These are phyloP conservation scores for Ophioderma brevispina DNA, from an alignment of 35 echinoderm and acorn worm species.

Conservation along the genomic window DNA sequence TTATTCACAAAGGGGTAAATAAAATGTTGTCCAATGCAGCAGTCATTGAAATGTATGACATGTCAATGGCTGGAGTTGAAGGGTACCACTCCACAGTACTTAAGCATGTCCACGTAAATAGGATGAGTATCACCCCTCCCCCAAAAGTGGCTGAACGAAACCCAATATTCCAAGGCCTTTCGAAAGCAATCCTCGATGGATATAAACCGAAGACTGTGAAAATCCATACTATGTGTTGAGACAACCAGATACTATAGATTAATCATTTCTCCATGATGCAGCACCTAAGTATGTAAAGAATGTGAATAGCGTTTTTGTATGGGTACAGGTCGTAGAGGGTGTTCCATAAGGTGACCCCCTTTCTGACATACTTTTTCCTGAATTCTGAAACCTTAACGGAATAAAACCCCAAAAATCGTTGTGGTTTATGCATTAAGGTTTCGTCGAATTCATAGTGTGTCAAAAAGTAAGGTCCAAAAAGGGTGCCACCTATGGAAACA, in stretches of 20 bases:
- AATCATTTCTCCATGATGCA: not conserved
- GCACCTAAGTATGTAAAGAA: not conserved
- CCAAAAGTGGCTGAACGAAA: not conserved
- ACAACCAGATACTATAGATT: not conserved
- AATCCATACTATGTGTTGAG: slow-evolving; percentile 4
- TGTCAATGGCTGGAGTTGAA: not conserved
- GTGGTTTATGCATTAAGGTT: no score
- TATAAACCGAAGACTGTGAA: not conserved
- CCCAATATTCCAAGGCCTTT: not conserved
- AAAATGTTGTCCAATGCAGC: not conserved
- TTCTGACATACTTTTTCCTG: not conserved
- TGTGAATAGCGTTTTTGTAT: not conserved
- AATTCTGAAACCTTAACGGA: no score
- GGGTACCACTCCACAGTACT: slow-evolving; percentile 6
- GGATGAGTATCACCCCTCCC: not conserved
- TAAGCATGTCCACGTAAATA: not conserved
- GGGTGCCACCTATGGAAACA: no score
- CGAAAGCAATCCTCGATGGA: not conserved
- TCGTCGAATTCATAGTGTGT: no score
- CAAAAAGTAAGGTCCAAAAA: no score
- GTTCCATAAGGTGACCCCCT: not conserved
- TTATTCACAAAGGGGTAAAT: not conserved
- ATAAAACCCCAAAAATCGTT: no score
- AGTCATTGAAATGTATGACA: not conserved
- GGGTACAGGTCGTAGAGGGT: not conserved